Conservation (phyloP, 2,113 vertebrate species). For the Nothobranchius furzeri region DNA sequence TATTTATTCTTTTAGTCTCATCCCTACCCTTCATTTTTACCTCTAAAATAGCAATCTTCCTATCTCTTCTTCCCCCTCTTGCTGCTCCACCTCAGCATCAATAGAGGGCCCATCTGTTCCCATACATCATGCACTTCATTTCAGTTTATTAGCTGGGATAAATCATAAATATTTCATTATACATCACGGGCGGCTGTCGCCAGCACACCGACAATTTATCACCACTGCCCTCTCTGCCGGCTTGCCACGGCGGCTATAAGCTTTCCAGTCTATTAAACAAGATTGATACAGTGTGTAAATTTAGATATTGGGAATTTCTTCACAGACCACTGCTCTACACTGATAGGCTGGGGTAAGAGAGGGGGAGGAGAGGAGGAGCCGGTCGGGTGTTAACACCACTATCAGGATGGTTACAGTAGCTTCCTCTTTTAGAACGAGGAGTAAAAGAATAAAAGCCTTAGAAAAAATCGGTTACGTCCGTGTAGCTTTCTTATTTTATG, state of each 20-base stretch:
- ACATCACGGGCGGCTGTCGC: slow-evolving; percentile 82
- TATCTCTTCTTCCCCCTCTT: slow-evolving; percentile 63
- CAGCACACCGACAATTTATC: slow-evolving; percentile 88
- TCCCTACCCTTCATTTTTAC: slow-evolving; percentile 44
- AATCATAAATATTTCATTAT: slow-evolving; percentile 96
- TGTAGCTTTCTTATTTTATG: slow-evolving; percentile 42
- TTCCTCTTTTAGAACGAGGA: slow-evolving; percentile 32
- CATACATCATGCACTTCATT: slow-evolving; percentile 91
- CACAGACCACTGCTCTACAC: slow-evolving; percentile 79
- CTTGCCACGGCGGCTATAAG: slow-evolving; percentile 80
- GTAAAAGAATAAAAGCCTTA: slow-evolving; percentile 29
- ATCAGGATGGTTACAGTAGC: slow-evolving; percentile 67
- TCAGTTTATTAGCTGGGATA: slow-evolving; percentile 94
- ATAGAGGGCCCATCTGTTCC: slow-evolving; percentile 88
- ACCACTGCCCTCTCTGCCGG: slow-evolving; percentile 80
- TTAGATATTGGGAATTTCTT: slow-evolving; percentile 87
- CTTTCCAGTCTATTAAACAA: slow-evolving; percentile 94
- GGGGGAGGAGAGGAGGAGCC: slow-evolving; percentile 45
- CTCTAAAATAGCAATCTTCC: slow-evolving; percentile 54
- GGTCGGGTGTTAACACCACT: slow-evolving; percentile 73
- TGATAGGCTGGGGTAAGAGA: slow-evolving; percentile 78
- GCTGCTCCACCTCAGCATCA: slow-evolving; percentile 74
- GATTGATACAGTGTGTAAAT: slow-evolving; percentile 89
- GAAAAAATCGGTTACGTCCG: slow-evolving; percentile 52
- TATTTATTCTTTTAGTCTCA: slow-evolving; percentile 13